Evolutionary conservation across 2,797 vertebrate species (phyloP).

Genomic region (Sciurus vulgaris): DNA sequence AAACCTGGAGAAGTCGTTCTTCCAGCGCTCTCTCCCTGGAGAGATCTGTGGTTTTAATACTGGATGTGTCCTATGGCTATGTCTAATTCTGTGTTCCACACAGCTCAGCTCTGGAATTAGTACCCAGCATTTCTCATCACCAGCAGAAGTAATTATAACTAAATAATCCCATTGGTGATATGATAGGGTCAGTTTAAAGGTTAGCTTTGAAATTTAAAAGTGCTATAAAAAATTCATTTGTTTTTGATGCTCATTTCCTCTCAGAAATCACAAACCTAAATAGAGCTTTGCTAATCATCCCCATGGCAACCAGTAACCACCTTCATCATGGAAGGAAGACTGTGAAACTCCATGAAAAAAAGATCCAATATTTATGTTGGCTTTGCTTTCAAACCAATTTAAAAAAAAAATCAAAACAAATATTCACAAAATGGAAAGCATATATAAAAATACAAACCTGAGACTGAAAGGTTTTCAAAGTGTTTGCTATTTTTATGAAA

Average conservation of each 20-base stretch:
- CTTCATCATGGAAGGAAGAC: constrained; percentile 35
- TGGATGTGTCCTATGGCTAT: background rate
- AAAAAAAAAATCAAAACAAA: background rate
- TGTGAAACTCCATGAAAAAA: constrained; percentile 63
- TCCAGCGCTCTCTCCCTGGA: background rate
- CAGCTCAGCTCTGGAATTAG: background rate
- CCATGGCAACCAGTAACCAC: constrained; percentile 62
- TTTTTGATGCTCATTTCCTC: constrained; percentile 65
- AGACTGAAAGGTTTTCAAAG: constrained; percentile 47
- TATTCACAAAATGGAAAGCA: constrained; percentile 37
- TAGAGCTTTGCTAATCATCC: constrained; percentile 58
- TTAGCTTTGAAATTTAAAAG: constrained; percentile 70
- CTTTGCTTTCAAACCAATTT: constrained; percentile 24
- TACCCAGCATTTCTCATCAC: constrained; percentile 54
- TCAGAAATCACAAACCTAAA: constrained; percentile 69
- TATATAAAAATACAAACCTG: background rate
- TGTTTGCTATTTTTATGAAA: constrained; percentile 15
- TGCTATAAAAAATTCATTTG: constrained; percentile 65
- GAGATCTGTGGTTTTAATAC: constrained; percentile 2
- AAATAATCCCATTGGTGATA: constrained; percentile 64
- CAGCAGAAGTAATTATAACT: constrained; percentile 69
- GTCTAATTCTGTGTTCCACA: constrained; percentile 49
- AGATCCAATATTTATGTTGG: constrained; percentile 20
- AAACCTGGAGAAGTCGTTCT: constrained; percentile 29
- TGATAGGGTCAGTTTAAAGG: constrained; percentile 60